Base-by-base conservation (phyloP, 2,797 vertebrate genomes). In the Danionella dracula region DNA sequence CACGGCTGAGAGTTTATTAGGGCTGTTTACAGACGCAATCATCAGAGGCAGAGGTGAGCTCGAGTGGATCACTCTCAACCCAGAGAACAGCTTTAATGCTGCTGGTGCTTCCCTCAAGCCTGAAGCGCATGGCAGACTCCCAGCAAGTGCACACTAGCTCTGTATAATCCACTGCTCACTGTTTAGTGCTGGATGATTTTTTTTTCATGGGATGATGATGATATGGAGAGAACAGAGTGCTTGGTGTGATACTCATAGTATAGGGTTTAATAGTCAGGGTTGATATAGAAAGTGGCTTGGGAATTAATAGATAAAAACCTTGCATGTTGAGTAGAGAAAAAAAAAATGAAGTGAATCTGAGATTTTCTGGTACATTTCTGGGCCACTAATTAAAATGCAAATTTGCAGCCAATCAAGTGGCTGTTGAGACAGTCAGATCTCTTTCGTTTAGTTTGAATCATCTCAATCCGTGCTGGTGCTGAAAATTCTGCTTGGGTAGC, bases 81-180 rank as follows among this genome's bases (percentile, higher is more conserved):
- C 63, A 83, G 77, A 74, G 74, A 79, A 79, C 79, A 77, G 48
- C 60, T 76, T 77, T 76, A 71, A 67, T 50, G 77, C 74, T 75
- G 44, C 57, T 66, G 66, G 77, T 71, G 21, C n/a, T 49, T 68
- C 58, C 46, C 53, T 66, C 31, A 54, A 34, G 61, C 48, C 68
- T 61, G 54, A 68, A 79, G 66, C 66, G 62, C 79, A 79, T 79
- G 78, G 76, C 61, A 79, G 44, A 46, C 69, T 61, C 65, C 73
- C 66, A 63, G 58, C 74, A 66, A 73, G 44, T 66, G 77, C 71
- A 66, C 72, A 73, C 58, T 31, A 60, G 44, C 66, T 50, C 35
- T 46, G 34, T 17, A 23, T 57, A 66, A 56, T 48, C 53, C 57
- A 21, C 34, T 49, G 41, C 27, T 55, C 12, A 13, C 1, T 44